Evolutionary conservation across 2,888 invertebrate species (phyloP).

Genomic region (Synergus umbraculus): DNA sequence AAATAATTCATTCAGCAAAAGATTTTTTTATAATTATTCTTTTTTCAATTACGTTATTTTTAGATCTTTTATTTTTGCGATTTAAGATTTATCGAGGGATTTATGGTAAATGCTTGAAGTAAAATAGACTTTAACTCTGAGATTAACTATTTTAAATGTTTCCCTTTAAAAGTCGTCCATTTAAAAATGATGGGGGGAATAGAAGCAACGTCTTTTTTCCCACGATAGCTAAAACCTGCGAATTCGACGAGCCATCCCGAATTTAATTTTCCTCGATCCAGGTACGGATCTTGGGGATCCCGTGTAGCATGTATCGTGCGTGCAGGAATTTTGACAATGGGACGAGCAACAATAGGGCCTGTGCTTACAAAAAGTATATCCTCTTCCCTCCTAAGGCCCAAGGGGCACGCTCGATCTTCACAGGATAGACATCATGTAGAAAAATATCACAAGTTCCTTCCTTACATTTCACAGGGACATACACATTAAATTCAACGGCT

Average conservation of each 20-base stretch:
- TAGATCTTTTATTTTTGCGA: too few relatives aligned
- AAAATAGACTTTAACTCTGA: not conserved
- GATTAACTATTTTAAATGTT: not conserved
- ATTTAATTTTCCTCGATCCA: slow-evolving; percentile 53
- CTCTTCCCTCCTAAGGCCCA: slow-evolving; percentile 50
- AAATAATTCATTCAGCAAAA: not conserved
- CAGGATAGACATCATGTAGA: slow-evolving; percentile 21
- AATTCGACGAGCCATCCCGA: slow-evolving; percentile 47
- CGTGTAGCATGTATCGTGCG: slow-evolving; percentile 18
- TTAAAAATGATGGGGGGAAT: slow-evolving; percentile 32
- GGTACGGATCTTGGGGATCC: slow-evolving; percentile 54
- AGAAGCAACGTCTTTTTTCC: slow-evolving; percentile 51
- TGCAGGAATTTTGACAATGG: slow-evolving; percentile 55
- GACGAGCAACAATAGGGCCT: slow-evolving; percentile 56
- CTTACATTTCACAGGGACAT: not conserved
- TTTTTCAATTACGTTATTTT: too few relatives aligned
- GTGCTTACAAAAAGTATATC: slow-evolving; percentile 58
- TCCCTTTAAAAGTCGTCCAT: slow-evolving; percentile 34
- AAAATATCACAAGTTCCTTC: slow-evolving; percentile 13
- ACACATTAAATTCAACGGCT: slow-evolving; percentile 40
- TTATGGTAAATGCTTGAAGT: not conserved
- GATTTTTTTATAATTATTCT: too few relatives aligned
- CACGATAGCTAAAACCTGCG: slow-evolving; percentile 53
- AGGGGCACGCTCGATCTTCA: slow-evolving; percentile 45
- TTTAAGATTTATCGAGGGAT: not conserved